Base-by-base conservation (phyloP, 2,888 invertebrate species). In the Molorchus minor region DNA sequence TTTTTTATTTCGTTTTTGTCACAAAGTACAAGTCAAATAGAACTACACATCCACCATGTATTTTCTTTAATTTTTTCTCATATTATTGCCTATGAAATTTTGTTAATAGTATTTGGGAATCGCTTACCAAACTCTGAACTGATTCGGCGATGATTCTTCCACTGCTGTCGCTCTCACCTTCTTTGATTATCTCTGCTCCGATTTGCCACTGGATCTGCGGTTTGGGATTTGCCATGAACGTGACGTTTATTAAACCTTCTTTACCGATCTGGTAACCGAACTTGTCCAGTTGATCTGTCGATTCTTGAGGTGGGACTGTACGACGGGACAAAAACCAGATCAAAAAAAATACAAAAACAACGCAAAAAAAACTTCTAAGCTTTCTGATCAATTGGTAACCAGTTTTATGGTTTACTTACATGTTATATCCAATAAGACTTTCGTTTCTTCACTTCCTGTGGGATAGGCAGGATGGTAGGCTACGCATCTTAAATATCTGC, bases 191-290 rank as follows among this genome's bases (percentile, higher is more conserved):
- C 55, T 83, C 80, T 0, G 85, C 86, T 13, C 86, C 86, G 3
- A 91, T 80, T 3, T 81, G 82, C 93, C 93, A 93, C 67, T 86
- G 84, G 29, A 88, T 84, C n/a, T 72, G 74, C 0, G 93, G 93
- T 46, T 82, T 81, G 0, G 93, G 93, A 79, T 91, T 88, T 10
- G 92, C 86, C 2, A 87, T 82, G 19, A 93, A 83, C 1, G 88
- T 88, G n/a, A 93, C 86, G 64, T 88, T 88, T 49, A 93, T 86
- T 1, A 85, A 82, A 0, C 90, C 92, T n/a, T 86, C 85, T 35
- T 85, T 84, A 2, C 90, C 90, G 62, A 92, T 81, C 61, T 88
- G 88, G 59, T 90, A 86, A 0, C 92, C 93, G 76, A 92, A 92
- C 56, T 88, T 87, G 29, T 88, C 87, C 58, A 86, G 84, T 0